A percentile compares a stretch with the other conserved stretches of the same genome.
Conservation (phyloP, 2,888 invertebrate genomes). For the Hypena proboscidalis region DNA sequence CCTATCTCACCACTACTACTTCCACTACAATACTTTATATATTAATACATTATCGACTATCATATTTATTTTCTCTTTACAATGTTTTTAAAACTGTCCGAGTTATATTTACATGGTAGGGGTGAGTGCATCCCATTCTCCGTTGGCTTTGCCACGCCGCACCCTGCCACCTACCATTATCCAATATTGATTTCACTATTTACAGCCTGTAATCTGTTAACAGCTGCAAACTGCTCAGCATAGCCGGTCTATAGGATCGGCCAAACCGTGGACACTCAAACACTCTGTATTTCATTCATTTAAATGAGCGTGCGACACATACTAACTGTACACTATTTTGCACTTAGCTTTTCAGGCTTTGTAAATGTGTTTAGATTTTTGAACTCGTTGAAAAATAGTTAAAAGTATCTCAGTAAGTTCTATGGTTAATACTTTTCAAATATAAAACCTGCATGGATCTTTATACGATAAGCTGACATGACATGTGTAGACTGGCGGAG, state of each 20-base stretch:
- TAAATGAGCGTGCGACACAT: too few species aligned
- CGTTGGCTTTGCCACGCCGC: slow-evolving; percentile 50
- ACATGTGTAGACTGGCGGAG: too few species aligned
- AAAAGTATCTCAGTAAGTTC: too few species aligned
- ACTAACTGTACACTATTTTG: too few species aligned
- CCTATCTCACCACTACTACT: too few species aligned
- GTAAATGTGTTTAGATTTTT: too few species aligned
- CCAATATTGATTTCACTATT: slow-evolving; percentile 83
- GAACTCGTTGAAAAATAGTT: too few species aligned
- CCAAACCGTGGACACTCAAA: slow-evolving; percentile 12
- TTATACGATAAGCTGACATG: too few species aligned
- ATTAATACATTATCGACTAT: neutral
- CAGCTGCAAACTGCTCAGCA: slow-evolving; percentile 60
- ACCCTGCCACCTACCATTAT: slow-evolving; percentile 72
- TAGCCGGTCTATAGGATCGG: slow-evolving; percentile 46
- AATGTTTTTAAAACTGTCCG: neutral
- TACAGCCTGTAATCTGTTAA: slow-evolving; percentile 75
- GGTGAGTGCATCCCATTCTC: slow-evolving; percentile 58
- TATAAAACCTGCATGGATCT: too few species aligned
- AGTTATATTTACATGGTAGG: slow-evolving; percentile 53
- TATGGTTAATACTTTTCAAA: too few species aligned
- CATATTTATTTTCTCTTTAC: neutral
- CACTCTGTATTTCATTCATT: slow-evolving; percentile 18
- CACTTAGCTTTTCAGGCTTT: too few species aligned
- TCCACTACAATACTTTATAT: too few species aligned